Evolutionary conservation across 2,113 vertebrate genomes (phyloP).

Genomic region (Cynopterus brachyotis): DNA sequence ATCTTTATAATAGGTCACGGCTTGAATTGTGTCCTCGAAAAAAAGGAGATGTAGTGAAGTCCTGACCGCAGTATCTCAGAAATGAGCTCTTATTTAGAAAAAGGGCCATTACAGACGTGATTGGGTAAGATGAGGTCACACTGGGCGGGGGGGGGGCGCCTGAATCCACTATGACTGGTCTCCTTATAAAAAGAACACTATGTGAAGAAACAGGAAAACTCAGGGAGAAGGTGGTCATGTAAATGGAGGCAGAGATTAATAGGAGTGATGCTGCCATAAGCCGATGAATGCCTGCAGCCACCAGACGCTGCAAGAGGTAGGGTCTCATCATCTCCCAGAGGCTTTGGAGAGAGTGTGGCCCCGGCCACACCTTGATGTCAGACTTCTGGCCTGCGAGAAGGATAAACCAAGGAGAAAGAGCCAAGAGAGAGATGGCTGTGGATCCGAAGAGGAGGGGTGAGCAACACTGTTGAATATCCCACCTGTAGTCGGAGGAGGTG

Average conservation of each 20-base stretch:
- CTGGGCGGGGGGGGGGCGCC: not conserved
- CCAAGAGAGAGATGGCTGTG: not conserved
- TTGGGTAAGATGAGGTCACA: not conserved
- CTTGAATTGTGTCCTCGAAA: not conserved
- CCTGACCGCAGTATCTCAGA: not conserved
- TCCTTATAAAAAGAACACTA: not conserved
- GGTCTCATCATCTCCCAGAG: no score
- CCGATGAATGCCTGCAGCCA: rapidly evolving
- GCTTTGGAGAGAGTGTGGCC: no score
- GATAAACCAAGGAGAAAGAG: not conserved
- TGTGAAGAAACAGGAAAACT: not conserved
- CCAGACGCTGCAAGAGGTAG: not conserved
- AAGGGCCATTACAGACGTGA: not conserved
- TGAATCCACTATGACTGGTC: not conserved
- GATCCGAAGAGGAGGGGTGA: no score
- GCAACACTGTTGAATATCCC: not conserved
- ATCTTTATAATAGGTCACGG: not conserved
- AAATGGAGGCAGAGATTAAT: rapidly evolving
- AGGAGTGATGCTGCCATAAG: not conserved
- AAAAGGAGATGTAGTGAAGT: not conserved
- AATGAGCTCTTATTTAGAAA: not conserved
- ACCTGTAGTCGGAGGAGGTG: not conserved
- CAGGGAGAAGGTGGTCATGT: no score
- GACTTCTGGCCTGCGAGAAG: not conserved
- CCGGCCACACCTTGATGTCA: not conserved